Conservation (phyloP, 2,888 invertebrate species). For the Drosophila parthenogenetica region DNA sequence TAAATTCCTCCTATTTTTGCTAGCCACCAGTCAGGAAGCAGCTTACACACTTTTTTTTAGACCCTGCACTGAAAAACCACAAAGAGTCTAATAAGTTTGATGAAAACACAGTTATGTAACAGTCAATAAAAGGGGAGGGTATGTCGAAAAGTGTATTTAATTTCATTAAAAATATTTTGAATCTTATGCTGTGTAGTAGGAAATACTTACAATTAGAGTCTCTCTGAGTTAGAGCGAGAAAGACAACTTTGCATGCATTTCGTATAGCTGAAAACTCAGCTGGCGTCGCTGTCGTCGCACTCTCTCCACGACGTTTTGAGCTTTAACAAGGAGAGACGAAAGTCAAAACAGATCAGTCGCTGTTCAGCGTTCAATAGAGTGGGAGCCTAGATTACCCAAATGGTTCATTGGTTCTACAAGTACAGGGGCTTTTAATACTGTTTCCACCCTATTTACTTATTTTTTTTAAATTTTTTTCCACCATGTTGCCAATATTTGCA, state of each 20-base stretch:
- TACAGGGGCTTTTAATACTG: conserved; percentile 4
- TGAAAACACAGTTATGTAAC: not conserved
- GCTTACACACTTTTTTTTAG: conserved; percentile 72
- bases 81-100: not conserved
- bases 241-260: no score
- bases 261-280: no score
- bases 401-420: not conserved
- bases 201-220: no score
- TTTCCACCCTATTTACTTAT: not conserved
- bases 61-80: not conserved
- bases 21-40: conserved; percentile 64
- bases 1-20: conserved; percentile 80
- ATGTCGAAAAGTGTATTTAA: no score
- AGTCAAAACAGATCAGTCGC: not conserved
- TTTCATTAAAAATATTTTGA: no score
- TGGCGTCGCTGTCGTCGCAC: no score
- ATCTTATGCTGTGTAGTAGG: no score
- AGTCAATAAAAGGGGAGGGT: no score
- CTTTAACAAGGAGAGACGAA: no score
- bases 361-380: not conserved
- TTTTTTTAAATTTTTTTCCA: conserved; percentile 1
- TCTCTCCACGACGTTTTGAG: no score
- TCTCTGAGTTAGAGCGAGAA: no score
- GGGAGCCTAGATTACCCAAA: no score
- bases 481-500: conserved; percentile 81